These are phyloP conservation scores for Cephonodes hylas DNA, from an alignment of 2,888 invertebrate genomes.

Conservation along the genomic window DNA sequence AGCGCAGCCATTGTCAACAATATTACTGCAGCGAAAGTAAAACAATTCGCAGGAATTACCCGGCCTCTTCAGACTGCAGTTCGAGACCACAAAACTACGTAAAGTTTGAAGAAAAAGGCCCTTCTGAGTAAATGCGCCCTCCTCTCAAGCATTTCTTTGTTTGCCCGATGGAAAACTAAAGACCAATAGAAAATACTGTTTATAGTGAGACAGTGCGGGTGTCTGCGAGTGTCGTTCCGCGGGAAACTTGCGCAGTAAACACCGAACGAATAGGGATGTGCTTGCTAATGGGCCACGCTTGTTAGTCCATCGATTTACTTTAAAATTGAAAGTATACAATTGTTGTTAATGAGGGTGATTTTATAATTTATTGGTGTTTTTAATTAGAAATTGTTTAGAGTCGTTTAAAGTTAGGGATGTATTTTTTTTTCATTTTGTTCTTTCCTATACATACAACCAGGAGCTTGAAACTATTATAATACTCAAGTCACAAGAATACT, in stretches of 20 bases:
- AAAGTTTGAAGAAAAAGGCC: background rate
- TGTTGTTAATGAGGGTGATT: too few relatives aligned
- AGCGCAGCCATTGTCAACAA: background rate
- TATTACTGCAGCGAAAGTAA: background rate
- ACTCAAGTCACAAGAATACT: too few relatives aligned
- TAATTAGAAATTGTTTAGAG: too few relatives aligned
- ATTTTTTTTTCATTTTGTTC: too few relatives aligned
- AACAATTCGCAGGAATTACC: background rate
- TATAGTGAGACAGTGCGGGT: constrained; percentile 12
- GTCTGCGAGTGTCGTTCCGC: constrained; percentile 36
- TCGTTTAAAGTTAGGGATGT: too few relatives aligned
- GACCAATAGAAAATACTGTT: constrained; percentile 6
- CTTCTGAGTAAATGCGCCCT: background rate
- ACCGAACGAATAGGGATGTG: constrained; percentile 27
- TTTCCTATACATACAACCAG: too few relatives aligned
- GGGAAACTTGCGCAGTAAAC: constrained; percentile 35
- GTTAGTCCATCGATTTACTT: background rate
- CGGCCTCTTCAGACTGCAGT: background rate
- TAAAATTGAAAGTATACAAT: too few relatives aligned
- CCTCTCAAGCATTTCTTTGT: constrained; percentile 9
- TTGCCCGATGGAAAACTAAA: constrained; percentile 12
- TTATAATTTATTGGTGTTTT: too few relatives aligned
- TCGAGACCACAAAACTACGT: background rate
- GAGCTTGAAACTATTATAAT: too few relatives aligned
- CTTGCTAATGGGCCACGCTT: background rate